Base-by-base conservation (phyloP, 2,888 invertebrate genomes). In the Polylopha cassiicola region DNA sequence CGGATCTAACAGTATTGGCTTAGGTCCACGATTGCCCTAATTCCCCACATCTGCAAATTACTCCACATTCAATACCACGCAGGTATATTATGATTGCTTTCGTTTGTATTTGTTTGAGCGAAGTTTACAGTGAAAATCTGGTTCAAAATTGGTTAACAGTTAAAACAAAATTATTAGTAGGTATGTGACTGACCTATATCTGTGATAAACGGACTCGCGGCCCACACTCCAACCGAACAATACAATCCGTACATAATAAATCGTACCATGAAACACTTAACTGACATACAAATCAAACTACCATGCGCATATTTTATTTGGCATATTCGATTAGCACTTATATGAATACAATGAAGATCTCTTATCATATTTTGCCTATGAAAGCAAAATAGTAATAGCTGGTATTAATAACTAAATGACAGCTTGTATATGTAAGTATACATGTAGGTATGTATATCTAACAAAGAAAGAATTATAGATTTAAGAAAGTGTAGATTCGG, bases 1-100 rank as follows among this genome's bases (percentile, higher is more conserved):
- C 52, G 53, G 52, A 64, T 50, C 59, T 74, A 73, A 79, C 74
- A 68, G 74, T 73, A 62, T 60, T 60, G 49, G 57, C 64, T 67
- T 75, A 71, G 66, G 71, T 73, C 63, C 54, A 53, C 65, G 61
- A 58, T 61, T 67, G 81, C 59, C 76, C 84, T 60, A 71, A 62
- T 80, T 75, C 61, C 79, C 81, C 58, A 80, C 73, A 74, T 82
- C 61, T 70, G 64, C 59, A 63, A 67, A 74, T 73, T 65, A 65
- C 56, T 63, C 73, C 72, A 73, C 69, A 65, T 64, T 46, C 43
- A 61, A 63, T 58, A 62, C 58, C 51, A 55, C 58, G 58, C 56
- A 67, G 63, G 69, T 56, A 63, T 67, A 67, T 72, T 69, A 63
- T 58, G 53, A 55, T 53, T 50, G 53, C 59, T 48, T 64, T 56